Base-by-base conservation (phyloP, 2,888 invertebrate species). In the Limulus polyphemus region DNA sequence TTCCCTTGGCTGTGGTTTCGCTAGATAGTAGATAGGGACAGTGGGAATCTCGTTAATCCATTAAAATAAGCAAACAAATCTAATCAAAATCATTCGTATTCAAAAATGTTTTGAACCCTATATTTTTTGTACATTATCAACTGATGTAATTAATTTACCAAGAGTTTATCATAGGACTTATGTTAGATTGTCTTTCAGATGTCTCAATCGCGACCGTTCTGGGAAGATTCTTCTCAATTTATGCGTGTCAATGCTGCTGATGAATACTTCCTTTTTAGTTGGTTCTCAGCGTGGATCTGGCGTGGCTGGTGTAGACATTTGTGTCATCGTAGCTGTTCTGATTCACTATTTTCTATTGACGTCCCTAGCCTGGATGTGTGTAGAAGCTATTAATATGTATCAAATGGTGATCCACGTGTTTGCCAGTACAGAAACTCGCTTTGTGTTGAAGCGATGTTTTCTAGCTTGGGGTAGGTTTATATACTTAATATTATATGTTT, bases 361-460 rank as follows among this genome's bases (percentile, higher is more conserved):
- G 3, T 76, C 79, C 11, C 71, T 80, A 59, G 72, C 74, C 58
- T 80, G 80, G 80, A 75, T 79, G 75, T 72, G 77, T 65, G 76
- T 79, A 5, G 79, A 79, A 65, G 80, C 79, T 5, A 69, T 77
- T 56, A 77, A 79, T 70, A 79, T 80, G 79, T 79, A 79, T 71
- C 79, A 78, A 57, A 74, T 79, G 48, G 73, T 80, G 48, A 76
- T 80, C 59, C 77, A 77, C 10, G 79, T 80, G 1, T 80, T 80
- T 71, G 77, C 77, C 14, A 75, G 77, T 54, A 75, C 78, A 47
- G 78, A 79, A 55, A 74, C 76, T 2, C 71, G 73, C 57, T 80
- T 80, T 69, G 73, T 80, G 71, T 59, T 77, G 48, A 80, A 80
- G 67, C 70, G 80, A 60, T 73, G 75, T 58, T 16, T 78, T 7